A percentile compares a stretch with the other conserved stretches of the same genome.
Evolutionary conservation across 2,113 vertebrate species (phyloP).

Genomic region (Vulpes vulpes): DNA sequence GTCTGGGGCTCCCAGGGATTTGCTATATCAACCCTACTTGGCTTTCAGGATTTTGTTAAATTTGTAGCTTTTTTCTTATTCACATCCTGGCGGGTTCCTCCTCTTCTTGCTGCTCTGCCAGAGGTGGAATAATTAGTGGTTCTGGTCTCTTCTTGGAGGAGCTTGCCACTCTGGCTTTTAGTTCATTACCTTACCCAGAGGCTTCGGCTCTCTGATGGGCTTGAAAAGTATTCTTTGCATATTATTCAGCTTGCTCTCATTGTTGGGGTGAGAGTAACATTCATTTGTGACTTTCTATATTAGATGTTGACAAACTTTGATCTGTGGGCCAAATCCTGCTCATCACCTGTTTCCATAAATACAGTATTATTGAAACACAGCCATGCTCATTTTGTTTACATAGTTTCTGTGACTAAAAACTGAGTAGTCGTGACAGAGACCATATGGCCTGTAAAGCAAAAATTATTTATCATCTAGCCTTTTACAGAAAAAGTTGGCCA

Average conservation of each 20-base stretch:
- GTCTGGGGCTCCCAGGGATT: not conserved
- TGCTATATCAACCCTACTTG: not conserved
- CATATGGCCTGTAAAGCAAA: not conserved
- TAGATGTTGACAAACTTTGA: not conserved
- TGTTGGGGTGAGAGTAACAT: not conserved
- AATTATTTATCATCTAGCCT: not conserved
- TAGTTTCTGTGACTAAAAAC: conserved; percentile 6
- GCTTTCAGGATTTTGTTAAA: not conserved
- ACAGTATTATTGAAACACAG: not conserved
- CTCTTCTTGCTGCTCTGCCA: not conserved
- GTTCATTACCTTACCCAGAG: not conserved
- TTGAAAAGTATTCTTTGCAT: not conserved
- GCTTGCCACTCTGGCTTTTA: not conserved
- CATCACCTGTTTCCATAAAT: not conserved
- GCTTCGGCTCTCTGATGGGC: not conserved
- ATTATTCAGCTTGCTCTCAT: not conserved
- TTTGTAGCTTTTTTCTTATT: not conserved
- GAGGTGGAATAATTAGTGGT: not conserved
- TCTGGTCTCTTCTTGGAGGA: not conserved
- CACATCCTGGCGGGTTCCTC: not conserved
- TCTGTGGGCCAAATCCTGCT: not conserved
- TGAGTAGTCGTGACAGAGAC: not conserved
- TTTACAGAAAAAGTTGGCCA: conserved; percentile 30
- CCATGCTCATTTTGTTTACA: not conserved
- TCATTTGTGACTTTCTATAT: not conserved